Percentiles rank a stretch among this genome's conserved stretches.
Conservation (phyloP, 1,140 invertebrate genomes). For the Bombus breviceps region DNA sequence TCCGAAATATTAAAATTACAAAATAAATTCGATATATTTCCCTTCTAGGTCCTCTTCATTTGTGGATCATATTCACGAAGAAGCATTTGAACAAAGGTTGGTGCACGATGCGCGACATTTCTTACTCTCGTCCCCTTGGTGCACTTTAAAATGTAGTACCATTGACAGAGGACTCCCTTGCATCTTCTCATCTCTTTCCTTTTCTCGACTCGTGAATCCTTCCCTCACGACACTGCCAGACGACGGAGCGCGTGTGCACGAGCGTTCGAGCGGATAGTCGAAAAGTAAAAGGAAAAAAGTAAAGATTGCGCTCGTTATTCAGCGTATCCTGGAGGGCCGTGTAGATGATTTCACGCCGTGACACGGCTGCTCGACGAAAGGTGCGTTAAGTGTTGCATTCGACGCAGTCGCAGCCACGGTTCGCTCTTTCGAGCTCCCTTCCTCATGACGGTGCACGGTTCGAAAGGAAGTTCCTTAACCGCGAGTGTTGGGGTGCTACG, state of each 20-base stretch:
- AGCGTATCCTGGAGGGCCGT: constrained; percentile 31
- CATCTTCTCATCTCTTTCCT: background rate
- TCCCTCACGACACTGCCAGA: constrained; percentile 23
- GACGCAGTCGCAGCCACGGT: constrained; percentile 37
- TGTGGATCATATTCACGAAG: background rate
- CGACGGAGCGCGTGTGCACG: constrained; percentile 32
- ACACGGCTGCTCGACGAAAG: constrained; percentile 50
- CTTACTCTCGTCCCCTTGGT: constrained; percentile 15
- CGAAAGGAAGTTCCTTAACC: constrained; percentile 35
- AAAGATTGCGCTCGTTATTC: constrained; percentile 58
- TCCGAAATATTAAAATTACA: background rate
- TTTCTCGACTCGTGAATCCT: background rate
- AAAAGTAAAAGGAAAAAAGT: constrained; percentile 36
- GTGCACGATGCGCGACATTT: background rate
- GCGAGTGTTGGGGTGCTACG: background rate
- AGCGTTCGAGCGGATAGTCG: constrained; percentile 51
- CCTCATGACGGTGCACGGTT: constrained; percentile 7
- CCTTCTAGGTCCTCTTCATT: background rate
- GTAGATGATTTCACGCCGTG: constrained; percentile 54
- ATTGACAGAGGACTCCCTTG: constrained; percentile 20
- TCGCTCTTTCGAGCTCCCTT: constrained; percentile 3
- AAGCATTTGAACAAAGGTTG: background rate
- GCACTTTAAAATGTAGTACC: constrained; percentile 40
- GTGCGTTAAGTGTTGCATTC: constrained; percentile 53
- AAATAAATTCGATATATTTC: background rate